Percentiles rank a stretch among this genome's conserved stretches.
Evolutionary conservation across 2,113 vertebrate species (phyloP).

Genomic region (Drymodes brunneopygia): DNA sequence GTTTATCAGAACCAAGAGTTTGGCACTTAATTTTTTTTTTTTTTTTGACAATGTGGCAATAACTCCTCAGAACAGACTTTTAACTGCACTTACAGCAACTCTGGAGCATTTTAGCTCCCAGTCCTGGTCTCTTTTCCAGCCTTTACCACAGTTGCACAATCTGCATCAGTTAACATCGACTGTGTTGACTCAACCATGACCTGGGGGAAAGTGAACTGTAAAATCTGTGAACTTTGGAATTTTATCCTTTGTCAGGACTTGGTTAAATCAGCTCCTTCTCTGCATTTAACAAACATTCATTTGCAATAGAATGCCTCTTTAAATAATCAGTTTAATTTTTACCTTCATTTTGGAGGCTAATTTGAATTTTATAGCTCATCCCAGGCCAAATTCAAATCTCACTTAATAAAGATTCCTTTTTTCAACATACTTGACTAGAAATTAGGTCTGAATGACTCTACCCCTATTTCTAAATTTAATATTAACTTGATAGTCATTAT

Average conservation of each 20-base stretch:
- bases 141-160: background rate
- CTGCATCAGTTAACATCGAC: accelerated
- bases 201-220: background rate
- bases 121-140: background rate
- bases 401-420: background rate
- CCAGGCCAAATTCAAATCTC: background rate
- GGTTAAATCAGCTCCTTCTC: background rate
- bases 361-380: background rate
- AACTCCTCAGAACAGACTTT: background rate
- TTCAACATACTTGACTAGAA: background rate
- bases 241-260: background rate
- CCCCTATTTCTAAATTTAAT: background rate
- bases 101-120: background rate
- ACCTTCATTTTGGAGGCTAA: background rate
- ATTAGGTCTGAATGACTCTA: background rate
- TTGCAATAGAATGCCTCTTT: background rate
- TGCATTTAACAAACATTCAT: background rate
- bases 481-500: background rate
- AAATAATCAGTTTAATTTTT: background rate
- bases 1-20: background rate
- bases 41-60: background rate
- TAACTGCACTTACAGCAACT: background rate
- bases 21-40: background rate
- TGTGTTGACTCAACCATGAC: background rate
- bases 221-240: background rate